Percentiles rank a stretch among this genome's conserved stretches.
Conservation (phyloP, 2,113 vertebrate genomes). For the Gila orcuttii region DNA sequence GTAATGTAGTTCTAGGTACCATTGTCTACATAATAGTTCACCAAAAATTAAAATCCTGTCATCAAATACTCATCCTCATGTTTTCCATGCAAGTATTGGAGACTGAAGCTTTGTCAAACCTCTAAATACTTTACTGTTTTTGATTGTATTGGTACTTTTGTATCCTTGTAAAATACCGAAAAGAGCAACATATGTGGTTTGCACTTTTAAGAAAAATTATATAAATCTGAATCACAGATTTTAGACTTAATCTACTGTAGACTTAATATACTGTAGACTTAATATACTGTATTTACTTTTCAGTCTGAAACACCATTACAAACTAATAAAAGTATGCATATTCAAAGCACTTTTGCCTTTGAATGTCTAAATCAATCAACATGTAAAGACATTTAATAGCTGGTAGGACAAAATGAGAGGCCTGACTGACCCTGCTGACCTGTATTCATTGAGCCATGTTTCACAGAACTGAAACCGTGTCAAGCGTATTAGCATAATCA, state of each 20-base stretch:
- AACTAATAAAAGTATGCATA: not conserved
- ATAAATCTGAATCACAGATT: not conserved
- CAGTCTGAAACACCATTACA: not conserved
- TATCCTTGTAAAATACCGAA: not conserved
- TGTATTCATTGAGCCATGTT: constrained; percentile 49
- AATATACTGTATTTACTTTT: too few species aligned
- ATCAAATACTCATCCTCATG: not conserved
- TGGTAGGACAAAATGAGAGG: not conserved
- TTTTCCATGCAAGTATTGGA: not conserved
- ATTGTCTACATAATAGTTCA: not conserved
- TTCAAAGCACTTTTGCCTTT: not conserved
- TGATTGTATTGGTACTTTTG: too few species aligned
- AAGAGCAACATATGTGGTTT: not conserved
- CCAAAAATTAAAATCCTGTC: not conserved
- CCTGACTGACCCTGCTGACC: constrained; percentile 20
- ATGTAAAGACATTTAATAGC: not conserved
- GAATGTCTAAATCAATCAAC: not conserved
- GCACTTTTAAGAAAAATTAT: not conserved
- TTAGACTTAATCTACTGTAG: not conserved
- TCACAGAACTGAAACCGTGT: constrained; percentile 51
- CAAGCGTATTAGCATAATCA: constrained; percentile 58
- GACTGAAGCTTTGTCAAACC: not conserved
- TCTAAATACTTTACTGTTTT: too few species aligned
- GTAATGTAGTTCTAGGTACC: not conserved
- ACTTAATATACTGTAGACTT: too few species aligned